Conservation (phyloP, 2,888 invertebrate species). For the Deilephila porcellus region DNA sequence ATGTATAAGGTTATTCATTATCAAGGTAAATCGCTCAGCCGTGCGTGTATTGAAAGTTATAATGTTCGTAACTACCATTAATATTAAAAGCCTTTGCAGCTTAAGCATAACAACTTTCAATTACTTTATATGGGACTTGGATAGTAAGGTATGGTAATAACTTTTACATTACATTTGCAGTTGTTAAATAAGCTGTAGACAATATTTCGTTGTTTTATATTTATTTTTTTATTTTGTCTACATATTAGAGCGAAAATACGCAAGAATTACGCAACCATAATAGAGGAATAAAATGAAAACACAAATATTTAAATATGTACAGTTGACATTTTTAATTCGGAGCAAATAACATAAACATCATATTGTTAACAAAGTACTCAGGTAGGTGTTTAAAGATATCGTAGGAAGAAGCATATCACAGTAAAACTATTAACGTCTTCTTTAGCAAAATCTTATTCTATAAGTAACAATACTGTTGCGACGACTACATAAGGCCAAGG, state of each 20-base stretch:
- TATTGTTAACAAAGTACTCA: constrained; percentile 63
- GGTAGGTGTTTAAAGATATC: constrained; percentile 54
- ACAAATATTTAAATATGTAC: constrained; percentile 39
- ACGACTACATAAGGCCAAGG: neutral
- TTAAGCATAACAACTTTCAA: neutral
- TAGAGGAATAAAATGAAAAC: constrained; percentile 37
- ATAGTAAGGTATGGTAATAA: neutral
- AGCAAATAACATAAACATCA: constrained; percentile 53
- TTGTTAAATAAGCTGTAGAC: too few relatives aligned
- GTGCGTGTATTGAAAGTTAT: constrained; percentile 3
- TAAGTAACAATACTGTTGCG: constrained; percentile 29
- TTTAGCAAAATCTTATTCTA: constrained; percentile 30
- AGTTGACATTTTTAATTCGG: constrained; percentile 48
- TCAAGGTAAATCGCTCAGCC: neutral
- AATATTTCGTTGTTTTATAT: too few relatives aligned
- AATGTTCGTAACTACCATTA: neutral
- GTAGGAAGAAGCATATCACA: constrained; percentile 77
- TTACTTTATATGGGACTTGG: neutral
- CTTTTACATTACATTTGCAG: too few relatives aligned
- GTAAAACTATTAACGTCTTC: constrained; percentile 54
- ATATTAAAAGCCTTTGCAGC: neutral
- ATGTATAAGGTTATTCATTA: neutral
- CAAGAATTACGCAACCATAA: too few relatives aligned
- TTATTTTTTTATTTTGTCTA: too few relatives aligned
- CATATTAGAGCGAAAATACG: too few relatives aligned